Evolutionary conservation across 92 coral and sea anemone genomes (phyloP).

Genomic region (Palythoa heliodiscus): DNA sequence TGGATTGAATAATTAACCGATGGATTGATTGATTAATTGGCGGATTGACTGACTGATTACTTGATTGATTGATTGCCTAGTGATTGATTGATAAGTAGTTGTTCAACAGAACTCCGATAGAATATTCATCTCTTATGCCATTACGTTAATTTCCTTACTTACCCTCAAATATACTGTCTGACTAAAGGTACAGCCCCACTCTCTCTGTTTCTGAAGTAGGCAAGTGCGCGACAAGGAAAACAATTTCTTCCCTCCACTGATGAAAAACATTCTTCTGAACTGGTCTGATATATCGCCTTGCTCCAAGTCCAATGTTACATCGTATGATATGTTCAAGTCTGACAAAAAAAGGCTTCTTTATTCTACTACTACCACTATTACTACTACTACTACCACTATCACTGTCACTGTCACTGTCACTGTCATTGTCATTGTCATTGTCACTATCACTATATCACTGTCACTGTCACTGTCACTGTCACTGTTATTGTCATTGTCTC

Average conservation of each 20-base stretch:
- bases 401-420: too few relatives aligned
- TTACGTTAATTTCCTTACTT: not conserved
- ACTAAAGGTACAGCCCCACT: slow-evolving; percentile 22
- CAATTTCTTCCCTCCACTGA: not conserved
- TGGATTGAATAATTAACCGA: too few relatives aligned
- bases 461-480: too few relatives aligned
- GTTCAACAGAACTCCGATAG: not conserved
- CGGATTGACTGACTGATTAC: too few relatives aligned
- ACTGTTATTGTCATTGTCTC: too few relatives aligned
- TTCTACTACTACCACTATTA: not conserved
- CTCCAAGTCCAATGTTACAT: slow-evolving; percentile 33
- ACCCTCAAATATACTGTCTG: slow-evolving; percentile 31
- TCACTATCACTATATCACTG: too few relatives aligned
- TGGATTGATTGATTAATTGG: too few relatives aligned
- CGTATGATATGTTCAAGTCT: slow-evolving; percentile 31
- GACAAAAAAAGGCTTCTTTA: not conserved
- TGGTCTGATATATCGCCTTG: slow-evolving; percentile 38
- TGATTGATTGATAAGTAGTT: not conserved
- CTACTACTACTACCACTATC: too few relatives aligned
- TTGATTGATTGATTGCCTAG: too few relatives aligned
- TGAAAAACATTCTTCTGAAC: slow-evolving; percentile 41
- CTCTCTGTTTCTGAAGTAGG: slow-evolving; percentile 19
- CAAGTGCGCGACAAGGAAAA: slow-evolving; percentile 34
- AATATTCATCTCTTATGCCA: not conserved
- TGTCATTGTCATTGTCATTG: too few relatives aligned